Evolutionary conservation across 2,888 invertebrate species (phyloP), one percentile per base, ranked within the genome.

Genomic region (Schizaphis graminum): DNA sequence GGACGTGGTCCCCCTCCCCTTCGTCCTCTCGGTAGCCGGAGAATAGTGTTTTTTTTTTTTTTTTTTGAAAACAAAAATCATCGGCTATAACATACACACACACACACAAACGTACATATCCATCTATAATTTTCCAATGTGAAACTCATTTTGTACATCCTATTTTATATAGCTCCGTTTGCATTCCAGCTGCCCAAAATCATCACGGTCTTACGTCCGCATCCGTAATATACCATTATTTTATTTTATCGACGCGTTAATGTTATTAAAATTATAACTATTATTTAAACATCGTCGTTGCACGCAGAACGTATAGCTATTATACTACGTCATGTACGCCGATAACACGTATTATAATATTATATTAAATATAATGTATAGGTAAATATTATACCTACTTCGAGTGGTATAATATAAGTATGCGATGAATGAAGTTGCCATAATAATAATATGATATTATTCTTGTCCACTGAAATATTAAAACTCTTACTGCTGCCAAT

Each of bases 81-180:
- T 47, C 47, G n/a, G n/a, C 44, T 57, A 28, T 44, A 57, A 44
- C 7, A 35, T 11, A 61, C 61, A 61, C 61, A 67, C 67, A n/a
- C 28, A 67, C 61, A 61, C 61, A 26, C 28, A 61, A 28, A 77
- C 77, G 35, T 35, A 35, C 35, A 44, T 44, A 44, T 44, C 57
- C 61, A 90, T 90, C 61, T 67, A n/a, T 61, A 90, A 61, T 90
- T 90, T 90, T 90, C 47, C 90, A 67, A 90, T 67, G 90, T 90
- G 90, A 90, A 90, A 90, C 47, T 90, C 47, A 90, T 67, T 90
- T 47, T 44, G 67, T 49, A 47, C 47, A 90, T 90, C 90, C 61
- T 67, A 67, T 67, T 57, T 49, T 67, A 13, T 90, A 85, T 47
- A 47, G 3, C 61, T 67, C 21, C 67, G 67, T 47, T 47, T 47